These are phyloP conservation scores for Labeo rohita DNA, from an alignment of 2,113 vertebrate genomes.

Conservation along the genomic window DNA sequence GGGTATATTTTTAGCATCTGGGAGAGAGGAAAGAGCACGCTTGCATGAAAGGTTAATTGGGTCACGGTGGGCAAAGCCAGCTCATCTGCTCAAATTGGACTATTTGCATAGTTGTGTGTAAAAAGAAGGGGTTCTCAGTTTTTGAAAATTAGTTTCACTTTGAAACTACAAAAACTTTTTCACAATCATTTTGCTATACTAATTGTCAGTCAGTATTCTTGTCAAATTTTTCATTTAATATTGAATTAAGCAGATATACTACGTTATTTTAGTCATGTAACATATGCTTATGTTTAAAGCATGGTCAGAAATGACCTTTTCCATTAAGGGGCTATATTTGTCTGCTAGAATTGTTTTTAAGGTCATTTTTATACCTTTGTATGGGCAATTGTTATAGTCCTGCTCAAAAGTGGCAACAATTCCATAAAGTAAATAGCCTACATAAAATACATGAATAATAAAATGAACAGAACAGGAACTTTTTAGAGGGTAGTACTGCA, in stretches of 20 bases:
- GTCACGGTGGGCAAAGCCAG: conserved; percentile 38
- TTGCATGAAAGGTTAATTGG: conserved; percentile 61
- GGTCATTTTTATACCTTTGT: no score
- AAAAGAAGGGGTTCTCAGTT: not conserved
- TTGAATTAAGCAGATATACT: not conserved
- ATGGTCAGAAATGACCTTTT: not conserved
- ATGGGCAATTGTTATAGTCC: no score
- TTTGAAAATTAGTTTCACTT: not conserved
- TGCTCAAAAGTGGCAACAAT: no score
- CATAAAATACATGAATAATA: no score
- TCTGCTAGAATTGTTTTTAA: no score
- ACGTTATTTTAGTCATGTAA: not conserved
- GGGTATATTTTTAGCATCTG: conserved; percentile 61
- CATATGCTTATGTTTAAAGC: not conserved
- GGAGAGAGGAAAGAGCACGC: not conserved
- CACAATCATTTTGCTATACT: not conserved
- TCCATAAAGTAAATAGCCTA: no score
- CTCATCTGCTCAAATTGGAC: conserved; percentile 1
- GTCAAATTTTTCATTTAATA: not conserved
- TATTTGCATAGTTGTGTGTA: not conserved
- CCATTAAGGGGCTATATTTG: no score
- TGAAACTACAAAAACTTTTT: not conserved
- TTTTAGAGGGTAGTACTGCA: no score
- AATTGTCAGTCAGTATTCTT: not conserved
- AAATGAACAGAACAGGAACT: no score